Conservation (phyloP, 2,888 invertebrate genomes). For the Operophtera brumata region DNA sequence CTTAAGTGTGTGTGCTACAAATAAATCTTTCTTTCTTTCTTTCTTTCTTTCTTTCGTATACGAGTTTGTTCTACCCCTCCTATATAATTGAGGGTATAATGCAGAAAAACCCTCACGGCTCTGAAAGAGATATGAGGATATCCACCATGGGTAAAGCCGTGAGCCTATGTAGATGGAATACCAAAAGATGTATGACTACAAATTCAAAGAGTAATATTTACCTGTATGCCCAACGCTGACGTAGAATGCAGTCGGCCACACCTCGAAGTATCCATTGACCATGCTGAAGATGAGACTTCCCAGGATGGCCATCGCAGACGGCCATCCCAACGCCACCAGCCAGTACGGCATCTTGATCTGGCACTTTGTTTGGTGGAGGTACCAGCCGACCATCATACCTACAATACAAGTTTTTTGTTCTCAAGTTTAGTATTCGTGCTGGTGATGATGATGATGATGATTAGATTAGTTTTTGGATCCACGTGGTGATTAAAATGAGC, state of each 20-base stretch:
- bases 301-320: conserved; percentile 79
- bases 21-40: too few species aligned
- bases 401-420: neutral
- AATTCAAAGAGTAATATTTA: conserved; percentile 37
- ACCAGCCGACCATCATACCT: conserved; percentile 87
- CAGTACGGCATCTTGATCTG: conserved; percentile 81
- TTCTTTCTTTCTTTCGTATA: too few species aligned
- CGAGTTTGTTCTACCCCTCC: too few species aligned
- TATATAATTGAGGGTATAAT: too few species aligned
- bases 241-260: conserved; percentile 86
- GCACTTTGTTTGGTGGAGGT: conserved; percentile 84
- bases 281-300: conserved; percentile 85
- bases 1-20: too few species aligned
- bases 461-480: too few species aligned
- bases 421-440: too few species aligned
- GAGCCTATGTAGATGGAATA: neutral
- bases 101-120: too few species aligned
- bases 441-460: too few species aligned
- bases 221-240: conserved; percentile 87
- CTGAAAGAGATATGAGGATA: too few species aligned
- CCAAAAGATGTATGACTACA: neutral
- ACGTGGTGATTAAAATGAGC: too few species aligned
- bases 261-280: conserved; percentile 83
- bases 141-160: too few species aligned
- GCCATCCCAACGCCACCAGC: conserved; percentile 82